phyloP scores from a whole-genome alignment of 2,797 vertebrate genomes.

The Hydrocynus forskahlii region DNA sequence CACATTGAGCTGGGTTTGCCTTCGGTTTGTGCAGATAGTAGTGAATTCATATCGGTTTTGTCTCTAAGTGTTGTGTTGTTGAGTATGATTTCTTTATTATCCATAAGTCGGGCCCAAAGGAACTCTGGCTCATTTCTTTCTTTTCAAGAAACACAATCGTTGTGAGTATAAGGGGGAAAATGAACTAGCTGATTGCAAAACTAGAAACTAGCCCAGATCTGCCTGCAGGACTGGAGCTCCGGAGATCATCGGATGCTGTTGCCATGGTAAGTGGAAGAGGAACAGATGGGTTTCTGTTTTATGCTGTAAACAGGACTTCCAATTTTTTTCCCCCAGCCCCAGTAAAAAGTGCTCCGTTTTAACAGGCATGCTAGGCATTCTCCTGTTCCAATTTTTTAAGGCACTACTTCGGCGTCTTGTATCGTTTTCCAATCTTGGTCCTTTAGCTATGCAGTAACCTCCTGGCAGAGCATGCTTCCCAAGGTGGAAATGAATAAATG shows the following conservation, averaged over 20 bases:
- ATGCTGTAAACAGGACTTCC: slow-evolving; percentile 44
- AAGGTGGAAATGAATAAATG: slow-evolving; percentile 52
- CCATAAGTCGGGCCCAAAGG: slow-evolving; percentile 2
- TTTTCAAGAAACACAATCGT: slow-evolving; percentile 35
- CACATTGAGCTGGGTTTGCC: slow-evolving; percentile 26
- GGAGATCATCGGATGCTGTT: slow-evolving; percentile 39
- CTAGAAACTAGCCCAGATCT: slow-evolving; percentile 35
- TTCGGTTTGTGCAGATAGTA: slow-evolving; percentile 1
- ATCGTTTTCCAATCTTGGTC: slow-evolving; percentile 38
- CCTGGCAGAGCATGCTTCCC: slow-evolving; percentile 27
- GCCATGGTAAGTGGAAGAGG: slow-evolving; percentile 47
- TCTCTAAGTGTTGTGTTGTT: slow-evolving; percentile 3
- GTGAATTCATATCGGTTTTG: slow-evolving; percentile 20
- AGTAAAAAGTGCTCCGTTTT: slow-evolving; percentile 40
- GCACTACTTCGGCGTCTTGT: slow-evolving; percentile 8
- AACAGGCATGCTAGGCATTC: slow-evolving; percentile 74
- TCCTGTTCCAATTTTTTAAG: slow-evolving; percentile 68
- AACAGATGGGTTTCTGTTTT: slow-evolving; percentile 52
- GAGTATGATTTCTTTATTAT: slow-evolving; percentile 35
- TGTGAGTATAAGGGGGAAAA: slow-evolving; percentile 20
- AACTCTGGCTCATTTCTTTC: slow-evolving; percentile 30
- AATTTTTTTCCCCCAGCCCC: slow-evolving; percentile 10
- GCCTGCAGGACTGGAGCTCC: slow-evolving; percentile 17
- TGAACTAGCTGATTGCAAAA: slow-evolving; percentile 41
- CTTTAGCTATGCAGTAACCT: slow-evolving; percentile 35